Evolutionary conservation across 1,140 invertebrate genomes (phyloP), one percentile per base, ranked within the genome.

Genomic region (Dendroctonus valens): DNA sequence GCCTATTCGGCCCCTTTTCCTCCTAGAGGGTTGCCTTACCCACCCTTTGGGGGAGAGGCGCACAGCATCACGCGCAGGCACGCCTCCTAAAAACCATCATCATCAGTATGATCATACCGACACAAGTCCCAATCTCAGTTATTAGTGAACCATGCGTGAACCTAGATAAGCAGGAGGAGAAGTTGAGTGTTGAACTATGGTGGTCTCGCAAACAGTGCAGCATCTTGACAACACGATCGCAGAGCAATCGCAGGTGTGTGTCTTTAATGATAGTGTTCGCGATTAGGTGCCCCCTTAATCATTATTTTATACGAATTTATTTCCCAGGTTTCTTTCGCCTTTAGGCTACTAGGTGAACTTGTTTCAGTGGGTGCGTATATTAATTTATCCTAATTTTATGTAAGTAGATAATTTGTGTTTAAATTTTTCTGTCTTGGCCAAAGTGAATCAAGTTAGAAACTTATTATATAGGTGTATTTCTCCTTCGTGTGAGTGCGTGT

Each of bases 161-260:
- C 60, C 52, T 14, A 12, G 44, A 41, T 48, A 53, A 14, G 40
- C 49, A 44, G 59, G 74, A 63, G 60, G 40, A 12, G 41, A 53
- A 50, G 60, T 76, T 77, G 74, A 75, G 74, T 76, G 76, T 65
- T 51, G 61, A 60, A 67, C 70, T 67, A 76, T 75, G 73, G 76
- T 77, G 76, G 74, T 73, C 67, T 73, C 76, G 71, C 64, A 74
- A 52, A 67, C 70, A 65, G 69, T 70, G 62, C 73, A 73, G 65
- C 72, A 72, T 55, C 64, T 46, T 52, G 53, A 65, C 65, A 72
- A 55, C 58, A 66, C 55, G 69, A 70, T 51, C 38, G 63, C 53
- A 46, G 75, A 75, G 76, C 76, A 77, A 72, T 68, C 76, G 72
- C 74, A 77, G 76, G 76, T 77, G 74, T 73, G 76, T 77, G 59